phyloP scores from a whole-genome alignment of 2,113 vertebrate genomes.

The Chamaetylas fuelleborni region DNA sequence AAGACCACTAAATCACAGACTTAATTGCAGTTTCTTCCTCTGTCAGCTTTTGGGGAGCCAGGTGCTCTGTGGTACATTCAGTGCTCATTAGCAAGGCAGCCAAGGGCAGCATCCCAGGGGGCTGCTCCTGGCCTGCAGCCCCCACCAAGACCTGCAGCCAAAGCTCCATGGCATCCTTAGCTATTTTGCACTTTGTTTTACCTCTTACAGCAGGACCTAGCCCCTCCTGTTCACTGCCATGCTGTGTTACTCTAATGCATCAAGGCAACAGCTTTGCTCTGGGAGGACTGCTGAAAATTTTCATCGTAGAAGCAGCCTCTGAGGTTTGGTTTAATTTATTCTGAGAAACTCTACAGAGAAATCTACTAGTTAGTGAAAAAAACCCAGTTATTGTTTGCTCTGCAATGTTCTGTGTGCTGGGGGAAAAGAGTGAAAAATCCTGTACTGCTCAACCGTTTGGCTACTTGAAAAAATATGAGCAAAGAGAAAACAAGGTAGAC shows the following conservation, averaged over 20 bases:
- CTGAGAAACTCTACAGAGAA: not conserved
- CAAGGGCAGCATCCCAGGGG: not conserved
- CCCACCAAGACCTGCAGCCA: not conserved
- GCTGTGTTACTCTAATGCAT: not conserved
- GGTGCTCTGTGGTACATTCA: not conserved
- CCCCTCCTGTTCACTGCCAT: not conserved
- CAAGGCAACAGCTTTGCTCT: not conserved
- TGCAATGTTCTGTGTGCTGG: not conserved
- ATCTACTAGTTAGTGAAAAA: not conserved
- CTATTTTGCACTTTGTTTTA: not conserved
- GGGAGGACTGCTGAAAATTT: not conserved
- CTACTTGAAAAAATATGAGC: not conserved
- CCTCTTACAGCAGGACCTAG: not conserved
- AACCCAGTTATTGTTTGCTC: not conserved
- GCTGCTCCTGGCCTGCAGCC: not conserved
- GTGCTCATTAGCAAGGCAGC: not conserved
- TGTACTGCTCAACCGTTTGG: not conserved
- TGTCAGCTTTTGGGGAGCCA: not conserved
- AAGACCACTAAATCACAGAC: not conserved
- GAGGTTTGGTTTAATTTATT: conserved; percentile 8
- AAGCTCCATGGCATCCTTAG: not conserved
- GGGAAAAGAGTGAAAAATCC: not conserved
- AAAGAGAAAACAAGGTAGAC: not conserved
- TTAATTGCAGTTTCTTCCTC: not conserved
- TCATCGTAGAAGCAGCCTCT: not conserved